phyloP scores from a whole-genome alignment of 1,140 invertebrate genomes.

The Heliconius melpomene region DNA sequence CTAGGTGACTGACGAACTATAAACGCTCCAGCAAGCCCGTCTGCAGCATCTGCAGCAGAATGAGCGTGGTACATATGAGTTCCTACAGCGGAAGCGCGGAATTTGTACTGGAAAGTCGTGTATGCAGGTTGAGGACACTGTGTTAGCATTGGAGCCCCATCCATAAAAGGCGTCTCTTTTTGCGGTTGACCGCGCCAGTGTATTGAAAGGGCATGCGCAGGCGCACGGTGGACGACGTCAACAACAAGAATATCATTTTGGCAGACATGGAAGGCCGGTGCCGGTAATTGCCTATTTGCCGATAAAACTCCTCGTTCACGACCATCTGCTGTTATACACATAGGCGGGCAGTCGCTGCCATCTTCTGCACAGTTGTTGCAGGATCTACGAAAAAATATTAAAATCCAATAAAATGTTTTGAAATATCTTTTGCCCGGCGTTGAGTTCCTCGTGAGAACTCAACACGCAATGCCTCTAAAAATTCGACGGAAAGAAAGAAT shows the following conservation, averaged over 20 bases:
- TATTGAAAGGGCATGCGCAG: conserved; percentile 86
- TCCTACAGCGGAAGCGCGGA: conserved; percentile 86
- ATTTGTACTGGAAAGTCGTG: conserved; percentile 92
- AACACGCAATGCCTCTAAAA: too few species aligned
- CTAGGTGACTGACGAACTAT: conserved; percentile 88
- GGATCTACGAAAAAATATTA: conserved; percentile 60
- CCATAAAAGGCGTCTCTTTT: conserved; percentile 90
- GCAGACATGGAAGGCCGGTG: conserved; percentile 92
- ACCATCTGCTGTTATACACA: conserved; percentile 88
- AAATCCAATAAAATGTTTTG: neutral
- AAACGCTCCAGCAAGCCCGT: conserved; percentile 90
- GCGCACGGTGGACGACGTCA: conserved; percentile 90
- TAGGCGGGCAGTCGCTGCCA: conserved; percentile 82
- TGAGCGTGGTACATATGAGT: conserved; percentile 90
- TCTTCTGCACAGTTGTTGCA: conserved; percentile 85
- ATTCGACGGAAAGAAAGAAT: too few species aligned
- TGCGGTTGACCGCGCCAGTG: conserved; percentile 93
- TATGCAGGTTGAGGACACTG: conserved; percentile 92
- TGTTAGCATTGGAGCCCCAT: conserved; percentile 91
- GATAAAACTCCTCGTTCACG: conserved; percentile 86
- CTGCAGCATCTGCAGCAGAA: conserved; percentile 86
- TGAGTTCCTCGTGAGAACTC: too few species aligned
- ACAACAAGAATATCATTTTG: conserved; percentile 92
- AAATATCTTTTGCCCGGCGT: too few species aligned
- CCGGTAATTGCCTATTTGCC: conserved; percentile 91